A percentile compares a stretch with the other conserved stretches of the same genome.
Evolutionary conservation across 2,797 vertebrate genomes (phyloP).

Genomic region (Gila robusta): DNA sequence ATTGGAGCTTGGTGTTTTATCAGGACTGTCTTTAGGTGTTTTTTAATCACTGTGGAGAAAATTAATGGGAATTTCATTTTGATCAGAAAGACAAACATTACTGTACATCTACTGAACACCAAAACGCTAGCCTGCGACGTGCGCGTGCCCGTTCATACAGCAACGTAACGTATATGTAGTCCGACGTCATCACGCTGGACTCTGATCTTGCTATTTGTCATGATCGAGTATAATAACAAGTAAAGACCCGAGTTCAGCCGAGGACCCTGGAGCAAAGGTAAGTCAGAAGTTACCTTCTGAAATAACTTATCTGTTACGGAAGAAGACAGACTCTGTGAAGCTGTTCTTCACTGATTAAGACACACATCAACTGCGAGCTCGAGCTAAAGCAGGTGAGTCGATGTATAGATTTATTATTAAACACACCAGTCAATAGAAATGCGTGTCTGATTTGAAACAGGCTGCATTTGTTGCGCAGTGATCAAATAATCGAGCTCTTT

Average conservation of each 20-base stretch:
- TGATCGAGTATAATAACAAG: not conserved
- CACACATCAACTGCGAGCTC: not conserved
- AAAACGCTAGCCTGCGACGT: not conserved
- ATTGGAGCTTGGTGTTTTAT: not conserved
- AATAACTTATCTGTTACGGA: no score
- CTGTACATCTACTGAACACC: not conserved
- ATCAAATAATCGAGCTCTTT: not conserved
- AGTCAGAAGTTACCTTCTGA: not conserved
- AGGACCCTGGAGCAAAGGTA: conserved; percentile 9
- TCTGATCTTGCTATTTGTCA: not conserved
- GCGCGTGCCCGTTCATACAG: not conserved
- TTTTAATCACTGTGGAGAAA: not conserved
- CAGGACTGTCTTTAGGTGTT: not conserved
- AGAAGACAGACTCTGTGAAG: not conserved
- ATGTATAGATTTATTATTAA: not conserved
- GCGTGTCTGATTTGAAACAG: not conserved
- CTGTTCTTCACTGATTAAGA: not conserved
- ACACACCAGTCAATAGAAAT: not conserved
- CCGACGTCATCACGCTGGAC: not conserved
- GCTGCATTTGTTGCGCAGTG: not conserved
- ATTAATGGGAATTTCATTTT: not conserved
- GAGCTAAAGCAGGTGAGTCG: not conserved
- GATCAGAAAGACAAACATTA: not conserved
- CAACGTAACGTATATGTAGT: not conserved
- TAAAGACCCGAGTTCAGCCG: not conserved